Base-by-base conservation (phyloP, 2,888 invertebrate genomes). In the Drosophila hamatofila region DNA sequence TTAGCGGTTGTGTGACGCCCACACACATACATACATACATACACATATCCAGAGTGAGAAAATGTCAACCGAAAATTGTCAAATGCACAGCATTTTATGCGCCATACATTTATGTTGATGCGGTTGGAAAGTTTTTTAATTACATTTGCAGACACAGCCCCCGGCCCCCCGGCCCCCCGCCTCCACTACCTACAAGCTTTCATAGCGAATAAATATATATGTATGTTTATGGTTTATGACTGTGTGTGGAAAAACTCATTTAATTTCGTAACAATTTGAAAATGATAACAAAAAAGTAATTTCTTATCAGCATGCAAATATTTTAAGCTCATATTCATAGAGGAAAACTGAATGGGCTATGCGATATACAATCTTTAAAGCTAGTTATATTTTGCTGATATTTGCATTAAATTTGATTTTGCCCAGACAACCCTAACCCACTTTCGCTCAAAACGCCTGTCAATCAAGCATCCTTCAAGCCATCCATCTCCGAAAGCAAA, bases 31-130 rank as follows among this genome's bases (percentile, higher is more conserved):
- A 25, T 49, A 44, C 52, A 41, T 51, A 49, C 54, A 30, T 42
- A 67, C 23, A 57, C 48, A 49, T 23, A 48, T 21, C n/a, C 27
- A 23, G 37, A 56, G 42, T 65, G 68, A 37, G 64, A 68, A 69
- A 79, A 73, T 88, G 79, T 82, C 85, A 83, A 83, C 84, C 88
- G 42, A 83, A 84, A 88, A 88, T 84, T 84, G 84, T 84, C 84
- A 84, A 84, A 84, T 84, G 88, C 84, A 84, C 83, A 79, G 72
- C 76, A 81, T 81, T 88, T 82, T 80, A 66, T 73, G 74, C 79
- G 77, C 72, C 71, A 84, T 67, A 85, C 84, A 84, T 84, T 90
- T 90, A 88, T 86, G 90, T 86, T 90, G 89, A 88, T 84, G 90
- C 79, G 86, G 90, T 86, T 79, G 83, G 37, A 84, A 86, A 86